Evolutionary conservation across 1,140 invertebrate genomes (phyloP), one percentile per base, ranked within the genome.

Genomic region (Aphelinus certus): DNA sequence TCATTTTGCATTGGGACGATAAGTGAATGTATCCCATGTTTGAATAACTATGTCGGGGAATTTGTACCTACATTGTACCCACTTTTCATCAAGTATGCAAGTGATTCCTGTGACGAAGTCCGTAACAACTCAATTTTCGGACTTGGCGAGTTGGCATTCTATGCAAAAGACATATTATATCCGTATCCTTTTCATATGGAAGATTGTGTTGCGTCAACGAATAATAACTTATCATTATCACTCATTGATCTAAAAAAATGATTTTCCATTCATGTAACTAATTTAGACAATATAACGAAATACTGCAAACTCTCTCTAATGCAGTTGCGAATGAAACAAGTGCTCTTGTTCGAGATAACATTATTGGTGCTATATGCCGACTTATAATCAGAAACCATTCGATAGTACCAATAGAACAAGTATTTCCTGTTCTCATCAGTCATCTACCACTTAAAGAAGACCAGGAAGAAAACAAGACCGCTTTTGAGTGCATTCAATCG

Each of bases 101-200:
- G 85, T 65, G 93, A 95, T 84, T 74, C 88, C 2, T 90, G 91
- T 78, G 90, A 91, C 47, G 92, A 94, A 85, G 92, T 95, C 2
- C 88, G 94, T 45, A 94, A 94, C 80, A 96, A 96, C 86, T 89
- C 92, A 0, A 91, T 93, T 56, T 95, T 90, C 86, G 94, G 92
- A 46, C 85, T 95, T 46, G 94, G 94, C 7, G 93, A 95, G 81
- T 88, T 95, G 60, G 90, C 90, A 49, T 82, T 91, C 1, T 83
- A 92, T 83, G 91, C 90, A 58, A 92, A 91, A 81, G 89, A 92
- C 64, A 79, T 83, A n/a, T 81, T 92, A 76, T 89, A 88, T 78
- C 81, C 84, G 89, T 92, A 90, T 90, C 89, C 89, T 89, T 75
- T 75, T 56, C 1, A 26, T 26, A 53, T 53, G 4, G 51, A 53